Evolutionary conservation across 1,140 invertebrate species (phyloP), one percentile per base, ranked within the genome.

Genomic region (Phymastichus coffea): DNA sequence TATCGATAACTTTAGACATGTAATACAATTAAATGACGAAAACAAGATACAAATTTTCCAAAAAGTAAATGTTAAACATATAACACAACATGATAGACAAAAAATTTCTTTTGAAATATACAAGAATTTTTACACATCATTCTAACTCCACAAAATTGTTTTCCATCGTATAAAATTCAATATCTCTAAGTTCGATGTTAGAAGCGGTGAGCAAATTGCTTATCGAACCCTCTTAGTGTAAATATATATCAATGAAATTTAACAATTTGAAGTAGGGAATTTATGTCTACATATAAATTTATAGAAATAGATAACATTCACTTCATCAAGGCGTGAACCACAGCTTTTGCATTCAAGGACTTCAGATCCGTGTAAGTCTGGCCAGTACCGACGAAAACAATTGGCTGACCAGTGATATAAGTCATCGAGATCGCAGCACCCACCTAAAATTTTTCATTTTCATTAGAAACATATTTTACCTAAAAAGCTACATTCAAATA

Each of bases 371-470:
- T 94, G 76, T 99, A 99, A 1, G 97, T 99, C 82, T 99, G 98
- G 4, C 98, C 98, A 40, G 97, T 99, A 17, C 98, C 98, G 22
- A 99, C 97, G 80, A 99, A 99, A 22, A 99, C 94, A 63, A 99
- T 99, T 0, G 98, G 98, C 77, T 99, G 97, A 7, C 98, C 98
- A 28, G 98, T 99, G 56, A 99, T 98, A 74, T 99, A 99, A 0
- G 97, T 99, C 98, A 99, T 99, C 8, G 97, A 99, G 67, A 99
- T 97, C 40, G 98, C 97, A 49, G 98, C 97, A 20, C 98, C 98
- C 46, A 99, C 96, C 91, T 93, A 56, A 38, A 41, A 14, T 35
- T 30, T 51, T 28, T 14, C 25, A 26, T n/a, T n/a, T n/a, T 10
- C 22, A 30, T 57, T 35, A n/a, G 2, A 41, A 33, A 37, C 38